phyloP scores from a whole-genome alignment of 1,140 invertebrate species.

The Drosophila pseudoobscura region DNA sequence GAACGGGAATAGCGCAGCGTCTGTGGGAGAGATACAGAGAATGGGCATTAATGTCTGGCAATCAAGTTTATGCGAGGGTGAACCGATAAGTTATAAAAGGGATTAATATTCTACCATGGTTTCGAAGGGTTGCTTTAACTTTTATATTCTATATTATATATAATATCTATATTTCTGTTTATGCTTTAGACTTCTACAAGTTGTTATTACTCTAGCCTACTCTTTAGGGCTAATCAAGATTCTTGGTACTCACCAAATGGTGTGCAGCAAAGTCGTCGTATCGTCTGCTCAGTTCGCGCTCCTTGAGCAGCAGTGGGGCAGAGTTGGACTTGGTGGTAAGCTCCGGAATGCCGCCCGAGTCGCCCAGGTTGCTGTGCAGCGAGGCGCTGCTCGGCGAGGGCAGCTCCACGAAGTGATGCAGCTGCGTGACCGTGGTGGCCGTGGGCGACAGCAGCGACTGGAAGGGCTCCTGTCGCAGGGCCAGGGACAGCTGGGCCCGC shows the following conservation, averaged over 20 bases:
- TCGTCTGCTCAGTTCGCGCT: slow-evolving; percentile 65
- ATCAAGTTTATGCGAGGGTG: slow-evolving; percentile 52
- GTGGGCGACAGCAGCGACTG: slow-evolving; percentile 71
- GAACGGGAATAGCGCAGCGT: slow-evolving; percentile 84
- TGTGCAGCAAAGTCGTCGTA: slow-evolving; percentile 78
- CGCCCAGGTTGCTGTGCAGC: slow-evolving; percentile 71
- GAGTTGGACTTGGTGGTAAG: slow-evolving; percentile 82
- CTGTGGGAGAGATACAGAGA: slow-evolving; percentile 46
- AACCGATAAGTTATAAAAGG: slow-evolving; percentile 2
- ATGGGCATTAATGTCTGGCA: slow-evolving; percentile 63
- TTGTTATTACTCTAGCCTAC: too few species aligned
- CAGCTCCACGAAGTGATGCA: slow-evolving; percentile 75
- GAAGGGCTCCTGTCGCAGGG: slow-evolving; percentile 75
- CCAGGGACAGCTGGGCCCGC: slow-evolving; percentile 64
- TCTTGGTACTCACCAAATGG: slow-evolving; percentile 66
- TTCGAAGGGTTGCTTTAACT: too few species aligned
- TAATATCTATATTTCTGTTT: too few species aligned
- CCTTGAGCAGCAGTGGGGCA: slow-evolving; percentile 78
- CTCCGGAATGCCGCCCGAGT: slow-evolving; percentile 76
- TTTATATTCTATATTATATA: too few species aligned
- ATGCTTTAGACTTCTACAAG: too few species aligned
- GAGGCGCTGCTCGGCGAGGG: slow-evolving; percentile 82
- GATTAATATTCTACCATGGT: too few species aligned
- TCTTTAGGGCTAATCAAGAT: too few species aligned
- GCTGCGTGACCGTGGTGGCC: slow-evolving; percentile 36